Conservation (phyloP, 2,888 invertebrate genomes). For the Acanthosepion esculentum region DNA sequence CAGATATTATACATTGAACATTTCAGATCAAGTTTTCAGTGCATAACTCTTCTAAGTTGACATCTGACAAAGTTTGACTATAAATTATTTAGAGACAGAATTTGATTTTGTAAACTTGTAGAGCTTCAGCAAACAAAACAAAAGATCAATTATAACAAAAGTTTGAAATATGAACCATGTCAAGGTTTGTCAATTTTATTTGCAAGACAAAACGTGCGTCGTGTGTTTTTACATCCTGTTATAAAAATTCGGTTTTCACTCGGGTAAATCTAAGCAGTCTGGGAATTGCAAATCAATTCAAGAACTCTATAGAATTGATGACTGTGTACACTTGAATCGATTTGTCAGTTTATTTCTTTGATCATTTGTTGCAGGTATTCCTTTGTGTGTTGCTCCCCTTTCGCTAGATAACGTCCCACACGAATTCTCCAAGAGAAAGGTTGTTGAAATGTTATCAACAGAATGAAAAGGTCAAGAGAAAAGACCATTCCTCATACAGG, state of each 20-base stretch:
- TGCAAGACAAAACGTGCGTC: neutral
- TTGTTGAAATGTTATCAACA: neutral
- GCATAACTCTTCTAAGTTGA: no score
- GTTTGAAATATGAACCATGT: no score
- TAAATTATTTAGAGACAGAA: no score
- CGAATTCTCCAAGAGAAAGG: neutral
- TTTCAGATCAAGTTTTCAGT: no score
- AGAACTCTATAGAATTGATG: neutral
- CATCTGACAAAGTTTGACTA: no score
- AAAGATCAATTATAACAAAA: no score
- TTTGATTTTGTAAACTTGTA: no score
- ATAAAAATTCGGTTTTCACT: neutral
- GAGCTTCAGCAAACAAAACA: no score
- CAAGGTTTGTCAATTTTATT: neutral
- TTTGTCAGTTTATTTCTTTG: neutral
- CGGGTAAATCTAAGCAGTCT: neutral
- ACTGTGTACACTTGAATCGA: neutral
- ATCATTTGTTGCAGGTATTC: neutral
- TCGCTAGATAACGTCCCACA: neutral
- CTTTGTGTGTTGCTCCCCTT: neutral
- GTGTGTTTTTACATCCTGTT: neutral
- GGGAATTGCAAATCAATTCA: neutral
- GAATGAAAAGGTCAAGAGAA: neutral
- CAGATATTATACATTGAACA: no score
- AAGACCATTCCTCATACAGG: neutral